A percentile compares a stretch with the other conserved stretches of the same genome.
These are phyloP conservation scores for Thamnaconus septentrionalis DNA, from an alignment of 2,113 vertebrate genomes.

Conservation along the genomic window DNA sequence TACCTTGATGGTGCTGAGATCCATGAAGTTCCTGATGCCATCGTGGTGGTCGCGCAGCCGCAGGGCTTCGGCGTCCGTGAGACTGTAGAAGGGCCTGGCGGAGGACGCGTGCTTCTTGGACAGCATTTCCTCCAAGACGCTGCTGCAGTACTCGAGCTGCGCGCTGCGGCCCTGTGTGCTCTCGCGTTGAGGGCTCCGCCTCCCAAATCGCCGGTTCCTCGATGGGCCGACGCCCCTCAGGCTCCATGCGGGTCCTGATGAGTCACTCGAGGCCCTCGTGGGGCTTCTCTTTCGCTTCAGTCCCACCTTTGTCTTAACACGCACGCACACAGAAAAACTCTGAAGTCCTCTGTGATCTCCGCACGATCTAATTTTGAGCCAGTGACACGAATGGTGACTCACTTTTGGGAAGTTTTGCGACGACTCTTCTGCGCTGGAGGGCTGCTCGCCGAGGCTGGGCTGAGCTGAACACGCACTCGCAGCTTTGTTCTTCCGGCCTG, in stretches of 20 bases:
- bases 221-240: conserved; percentile 77
- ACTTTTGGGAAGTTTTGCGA: conserved; percentile 84
- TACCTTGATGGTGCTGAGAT: conserved; percentile 95
- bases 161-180: conserved; percentile 79
- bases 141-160: conserved; percentile 88
- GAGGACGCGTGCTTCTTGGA: conserved; percentile 90
- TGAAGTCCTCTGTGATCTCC: not conserved
- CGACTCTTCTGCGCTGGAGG: conserved; percentile 62
- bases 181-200: conserved; percentile 70
- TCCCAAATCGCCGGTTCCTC: conserved; percentile 81
- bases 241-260: too few relatives aligned
- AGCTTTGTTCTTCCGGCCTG: conserved; percentile 72
- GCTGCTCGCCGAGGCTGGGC: conserved; percentile 79
- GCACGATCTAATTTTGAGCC: not conserved
- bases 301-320: conserved; percentile 79
- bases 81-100: conserved; percentile 97
- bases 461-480: conserved; percentile 12
- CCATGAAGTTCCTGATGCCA: conserved; percentile 98
- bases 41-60: conserved; percentile 94
- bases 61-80: conserved; percentile 90
- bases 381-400: conserved; percentile 45
- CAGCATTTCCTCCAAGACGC: conserved; percentile 92
- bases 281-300: conserved; percentile 87
- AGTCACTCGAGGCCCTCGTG: conserved; percentile 69
- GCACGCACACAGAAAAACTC: not conserved